Conservation (phyloP, 2,797 vertebrate genomes). For the Brachyalestes nurse region DNA sequence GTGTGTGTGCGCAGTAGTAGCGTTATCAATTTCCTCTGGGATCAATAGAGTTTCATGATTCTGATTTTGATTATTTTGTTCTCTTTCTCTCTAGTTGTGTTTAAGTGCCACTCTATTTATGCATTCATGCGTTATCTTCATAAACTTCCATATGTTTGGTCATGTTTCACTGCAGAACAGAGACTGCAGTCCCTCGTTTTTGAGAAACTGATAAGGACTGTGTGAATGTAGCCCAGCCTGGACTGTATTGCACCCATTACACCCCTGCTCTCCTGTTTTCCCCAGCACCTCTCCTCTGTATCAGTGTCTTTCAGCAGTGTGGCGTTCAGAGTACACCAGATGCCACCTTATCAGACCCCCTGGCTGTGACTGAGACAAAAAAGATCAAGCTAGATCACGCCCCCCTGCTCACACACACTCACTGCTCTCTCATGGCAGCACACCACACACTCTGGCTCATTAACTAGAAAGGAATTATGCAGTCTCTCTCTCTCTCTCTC, state of each 20-base stretch:
- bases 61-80: too few species aligned
- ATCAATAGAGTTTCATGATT: too few species aligned
- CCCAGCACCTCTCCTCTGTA: conserved; percentile 53
- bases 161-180: background rate
- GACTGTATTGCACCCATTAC: background rate
- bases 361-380: conserved; percentile 8
- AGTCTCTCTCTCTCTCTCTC: too few species aligned
- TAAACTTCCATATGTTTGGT: background rate
- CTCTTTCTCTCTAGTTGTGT: too few species aligned
- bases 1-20: too few species aligned
- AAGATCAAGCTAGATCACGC: conserved; percentile 27
- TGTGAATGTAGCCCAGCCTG: background rate
- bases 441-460: conserved; percentile 46
- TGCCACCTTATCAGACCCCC: conserved; percentile 58
- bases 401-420: conserved; percentile 32
- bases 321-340: conserved; percentile 27
- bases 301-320: conserved; percentile 64
- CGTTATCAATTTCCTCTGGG: too few species aligned
- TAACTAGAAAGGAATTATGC: conserved; percentile 31
- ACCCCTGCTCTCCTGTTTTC: conserved; percentile 11
- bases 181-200: background rate
- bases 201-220: too few species aligned
- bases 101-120: too few species aligned
- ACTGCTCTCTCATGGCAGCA: conserved; percentile 26
- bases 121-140: background rate